Evolutionary conservation across 2,797 vertebrate genomes (phyloP), one percentile per base, ranked within the genome.

Genomic region (Brachymystax lenok): DNA sequence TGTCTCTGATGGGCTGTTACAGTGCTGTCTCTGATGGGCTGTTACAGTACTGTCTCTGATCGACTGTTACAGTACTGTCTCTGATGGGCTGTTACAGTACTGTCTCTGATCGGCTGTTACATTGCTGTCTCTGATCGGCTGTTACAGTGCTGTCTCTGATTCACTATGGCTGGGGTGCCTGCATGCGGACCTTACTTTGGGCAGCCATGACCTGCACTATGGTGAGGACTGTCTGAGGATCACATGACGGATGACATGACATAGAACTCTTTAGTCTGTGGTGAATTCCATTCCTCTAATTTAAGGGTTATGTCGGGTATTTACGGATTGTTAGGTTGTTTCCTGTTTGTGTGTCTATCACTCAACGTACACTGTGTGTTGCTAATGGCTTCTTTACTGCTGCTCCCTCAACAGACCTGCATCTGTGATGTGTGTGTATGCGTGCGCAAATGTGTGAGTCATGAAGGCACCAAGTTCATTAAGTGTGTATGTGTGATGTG

Each of bases 201-300:
- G 17, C 19, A 4, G 56, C 56, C 5, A 6, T 5, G 19, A 21
- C 86, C 84, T 88, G 80, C 73, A 80, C 78, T 28, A 28, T 66
- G 21, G 63, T 66, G 63, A 24, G 24, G 61, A 64, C 24, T 24
- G 54, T 16, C 54, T 19, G 54, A 56, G 5, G 17, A 56, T 56
- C 14, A 59, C 56, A 59, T 59, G 54, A 59, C 16, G 7, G n/a
- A 21, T 59, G 40, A 46, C 10, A 59, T 59, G 56, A 46, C n/a
- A 21, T n/a, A 21, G n/a, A 59, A n/a, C 56, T 59, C 19, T 59
- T 21, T 59, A 59, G n/a, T 59, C 1, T 59, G 56, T 59, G 56
- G 56, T 59, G 19, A 80, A 80, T 79, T 82, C 69, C 80, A 88
- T 78, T 83, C 79, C 78, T 56, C 74, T 52, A 69, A 10, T 80